These are phyloP conservation scores for Callionymus lyra DNA, from an alignment of 2,113 vertebrate genomes.

Conservation along the genomic window DNA sequence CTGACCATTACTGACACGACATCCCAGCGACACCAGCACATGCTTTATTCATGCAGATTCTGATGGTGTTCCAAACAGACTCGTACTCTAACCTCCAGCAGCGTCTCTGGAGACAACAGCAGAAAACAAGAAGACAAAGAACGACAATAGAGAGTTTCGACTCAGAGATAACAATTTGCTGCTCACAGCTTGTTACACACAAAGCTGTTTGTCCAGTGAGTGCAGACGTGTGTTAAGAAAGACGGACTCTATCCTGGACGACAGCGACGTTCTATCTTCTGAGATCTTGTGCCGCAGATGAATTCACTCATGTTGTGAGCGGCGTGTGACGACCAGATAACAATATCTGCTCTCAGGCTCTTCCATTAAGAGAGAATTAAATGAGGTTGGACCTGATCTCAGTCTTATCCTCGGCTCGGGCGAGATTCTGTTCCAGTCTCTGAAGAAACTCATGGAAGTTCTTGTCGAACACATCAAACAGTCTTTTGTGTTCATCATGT, in stretches of 20 bases:
- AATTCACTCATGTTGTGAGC: slow-evolving; percentile 47
- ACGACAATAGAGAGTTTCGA: too few species aligned
- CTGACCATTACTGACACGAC: too few species aligned
- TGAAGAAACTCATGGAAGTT: too few species aligned
- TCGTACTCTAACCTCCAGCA: too few species aligned
- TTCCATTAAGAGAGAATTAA: slow-evolving; percentile 39
- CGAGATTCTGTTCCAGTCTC: not conserved
- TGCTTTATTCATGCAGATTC: slow-evolving; percentile 51
- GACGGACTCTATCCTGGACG: slow-evolving; percentile 37
- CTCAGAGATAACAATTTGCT: too few species aligned
- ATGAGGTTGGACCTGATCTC: slow-evolving; percentile 49
- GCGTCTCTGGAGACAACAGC: too few species aligned
- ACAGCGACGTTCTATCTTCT: slow-evolving; percentile 44
- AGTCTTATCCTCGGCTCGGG: slow-evolving; percentile 15
- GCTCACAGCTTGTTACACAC: too few species aligned
- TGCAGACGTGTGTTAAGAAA: slow-evolving; percentile 44
- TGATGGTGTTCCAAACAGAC: too few species aligned
- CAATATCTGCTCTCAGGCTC: slow-evolving; percentile 59
- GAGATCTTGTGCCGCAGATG: slow-evolving; percentile 59
- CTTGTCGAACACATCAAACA: too few species aligned
- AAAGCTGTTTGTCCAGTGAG: too few species aligned
- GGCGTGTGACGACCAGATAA: slow-evolving; percentile 54
- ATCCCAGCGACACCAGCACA: slow-evolving; percentile 52
- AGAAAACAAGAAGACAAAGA: too few species aligned
- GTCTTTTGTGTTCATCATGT: too few species aligned